A percentile compares a stretch with the other conserved stretches of the same genome.
phyloP scores from a whole-genome alignment of 2,113 vertebrate species.

The human region GRCh38 chr14:71227501-71228000 shows the following conservation, averaged over 20 bases:
- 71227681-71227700: too few relatives aligned
- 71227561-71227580: not conserved
- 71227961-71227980: not conserved
- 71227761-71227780: not conserved
- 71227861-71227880: not conserved
- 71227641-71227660: too few relatives aligned
- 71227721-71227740: not conserved
- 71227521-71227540: not conserved
- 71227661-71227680: not conserved
- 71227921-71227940: not conserved
- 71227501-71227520: not conserved
- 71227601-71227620: not conserved
- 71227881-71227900: not conserved
- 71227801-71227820: not conserved
- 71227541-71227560: not conserved
- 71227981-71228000: too few relatives aligned
- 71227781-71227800: rapidly evolving
- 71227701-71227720: not conserved
- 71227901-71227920: not conserved
- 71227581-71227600: too few relatives aligned
- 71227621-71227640: not conserved
- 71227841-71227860: not conserved
- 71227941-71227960: not conserved
- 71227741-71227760: not conserved
- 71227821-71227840: not conserved